These are phyloP conservation scores for Colaptes auratus DNA, from an alignment of 2,113 vertebrate species.

Conservation along the genomic window DNA sequence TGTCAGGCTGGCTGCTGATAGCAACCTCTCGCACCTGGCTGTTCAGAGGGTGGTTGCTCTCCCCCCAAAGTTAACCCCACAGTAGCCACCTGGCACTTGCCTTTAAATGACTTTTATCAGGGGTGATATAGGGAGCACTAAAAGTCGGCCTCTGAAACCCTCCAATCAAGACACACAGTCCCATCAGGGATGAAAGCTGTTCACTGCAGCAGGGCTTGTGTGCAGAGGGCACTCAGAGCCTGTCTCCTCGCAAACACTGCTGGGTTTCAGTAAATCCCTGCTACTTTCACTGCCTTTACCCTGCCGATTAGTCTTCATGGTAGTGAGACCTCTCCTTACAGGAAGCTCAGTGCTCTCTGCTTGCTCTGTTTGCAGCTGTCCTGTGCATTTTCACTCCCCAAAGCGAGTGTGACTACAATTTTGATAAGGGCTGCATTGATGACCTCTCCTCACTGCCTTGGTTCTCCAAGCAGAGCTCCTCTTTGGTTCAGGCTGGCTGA, in stretches of 20 bases:
- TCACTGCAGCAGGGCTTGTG: not conserved
- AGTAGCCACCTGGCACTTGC: not conserved
- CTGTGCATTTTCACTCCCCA: not conserved
- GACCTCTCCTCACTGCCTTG: not conserved
- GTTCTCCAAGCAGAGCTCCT: conserved; percentile 2
- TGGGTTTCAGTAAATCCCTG: not conserved
- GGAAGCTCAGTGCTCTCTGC: not conserved
- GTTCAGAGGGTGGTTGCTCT: not conserved
- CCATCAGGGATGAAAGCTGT: not conserved
- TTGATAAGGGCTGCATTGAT: not conserved
- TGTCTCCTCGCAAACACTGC: not conserved
- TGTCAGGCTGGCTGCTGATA: not conserved
- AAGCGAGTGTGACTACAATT: not conserved
- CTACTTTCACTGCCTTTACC: not conserved
- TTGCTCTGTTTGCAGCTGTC: not conserved
- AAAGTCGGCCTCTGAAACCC: not conserved
- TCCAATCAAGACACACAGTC: not conserved
- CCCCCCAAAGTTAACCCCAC: accelerated
- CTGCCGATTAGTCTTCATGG: not conserved
- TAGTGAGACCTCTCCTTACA: not conserved
- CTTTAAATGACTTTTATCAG: not conserved
- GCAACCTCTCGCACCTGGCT: accelerated
- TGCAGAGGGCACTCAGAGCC: not conserved
- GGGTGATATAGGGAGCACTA: not conserved
- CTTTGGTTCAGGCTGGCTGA: conserved; percentile 1